Evolutionary conservation across 2,888 invertebrate genomes (phyloP).

Genomic region (Chalcis sispes): DNA sequence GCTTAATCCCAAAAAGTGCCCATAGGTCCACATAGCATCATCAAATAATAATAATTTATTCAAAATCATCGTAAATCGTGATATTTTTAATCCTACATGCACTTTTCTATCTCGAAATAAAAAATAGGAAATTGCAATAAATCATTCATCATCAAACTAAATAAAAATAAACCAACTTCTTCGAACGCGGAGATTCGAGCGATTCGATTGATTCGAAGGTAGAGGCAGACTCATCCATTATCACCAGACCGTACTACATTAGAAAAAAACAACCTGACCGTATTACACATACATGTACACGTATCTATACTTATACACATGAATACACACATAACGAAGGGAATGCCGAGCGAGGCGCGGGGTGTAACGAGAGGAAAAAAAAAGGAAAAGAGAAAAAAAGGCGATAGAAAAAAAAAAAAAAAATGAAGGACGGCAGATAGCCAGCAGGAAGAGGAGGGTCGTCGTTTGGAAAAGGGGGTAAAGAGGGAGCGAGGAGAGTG

Average conservation of each 20-base stretch:
- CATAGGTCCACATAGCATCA: too few relatives aligned
- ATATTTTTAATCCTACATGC: too few relatives aligned
- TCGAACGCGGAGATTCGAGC: background rate
- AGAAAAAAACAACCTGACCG: background rate
- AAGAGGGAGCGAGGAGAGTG: background rate
- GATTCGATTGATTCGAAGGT: slow-evolving; percentile 15
- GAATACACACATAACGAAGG: too few relatives aligned
- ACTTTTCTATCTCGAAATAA: background rate
- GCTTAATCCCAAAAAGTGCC: background rate
- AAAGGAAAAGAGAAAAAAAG: background rate
- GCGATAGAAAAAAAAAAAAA: background rate
- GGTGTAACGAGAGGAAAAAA: background rate
- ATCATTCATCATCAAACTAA: background rate
- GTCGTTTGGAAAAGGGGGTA: background rate
- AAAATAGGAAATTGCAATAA: slow-evolving; percentile 1
- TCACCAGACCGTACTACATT: background rate
- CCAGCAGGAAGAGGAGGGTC: background rate
- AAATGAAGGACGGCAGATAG: slow-evolving; percentile 15
- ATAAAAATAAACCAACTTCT: slow-evolving; percentile 23
- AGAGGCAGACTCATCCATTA: slow-evolving; percentile 33
- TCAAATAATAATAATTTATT: too few relatives aligned
- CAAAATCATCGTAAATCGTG: background rate
- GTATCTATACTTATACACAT: too few relatives aligned
- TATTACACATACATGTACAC: background rate
- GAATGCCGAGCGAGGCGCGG: background rate